A percentile compares a stretch with the other conserved stretches of the same genome.
These are phyloP conservation scores for Steinernema khuongi DNA, from an alignment of 1,140 invertebrate genomes.

Conservation along the genomic window DNA sequence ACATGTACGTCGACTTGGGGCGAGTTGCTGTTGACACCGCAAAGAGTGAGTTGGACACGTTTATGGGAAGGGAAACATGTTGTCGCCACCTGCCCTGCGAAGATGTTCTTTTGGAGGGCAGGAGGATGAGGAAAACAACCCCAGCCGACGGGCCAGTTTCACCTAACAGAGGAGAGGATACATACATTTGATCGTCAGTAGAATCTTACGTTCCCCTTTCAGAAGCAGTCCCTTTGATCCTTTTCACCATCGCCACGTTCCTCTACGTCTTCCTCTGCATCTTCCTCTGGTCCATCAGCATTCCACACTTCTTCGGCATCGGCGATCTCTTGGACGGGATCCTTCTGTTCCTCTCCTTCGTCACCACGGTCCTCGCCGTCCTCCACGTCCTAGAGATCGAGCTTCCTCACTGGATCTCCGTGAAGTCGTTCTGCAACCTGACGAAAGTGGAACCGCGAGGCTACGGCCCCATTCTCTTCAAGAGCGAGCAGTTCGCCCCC, in stretches of 20 bases:
- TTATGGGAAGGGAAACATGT: too few species aligned
- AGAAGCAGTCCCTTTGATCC: not conserved
- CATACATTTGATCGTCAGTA: too few species aligned
- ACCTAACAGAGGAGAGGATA: too few species aligned
- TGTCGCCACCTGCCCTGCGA: too few species aligned
- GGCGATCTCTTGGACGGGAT: not conserved
- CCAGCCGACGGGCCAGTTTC: too few species aligned
- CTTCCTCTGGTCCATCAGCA: not conserved
- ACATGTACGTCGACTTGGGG: not conserved
- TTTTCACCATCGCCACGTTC: not conserved
- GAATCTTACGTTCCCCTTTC: too few species aligned
- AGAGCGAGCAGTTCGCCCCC: not conserved
- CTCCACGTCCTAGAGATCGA: slow-evolving; percentile 1
- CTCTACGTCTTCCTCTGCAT: not conserved
- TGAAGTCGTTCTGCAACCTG: not conserved
- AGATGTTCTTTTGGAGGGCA: too few species aligned
- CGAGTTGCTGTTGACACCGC: not conserved
- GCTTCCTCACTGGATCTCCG: not conserved
- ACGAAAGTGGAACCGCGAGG: not conserved
- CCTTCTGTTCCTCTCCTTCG: not conserved
- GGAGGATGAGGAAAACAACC: too few species aligned
- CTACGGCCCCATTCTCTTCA: not conserved
- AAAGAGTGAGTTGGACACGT: not conserved
- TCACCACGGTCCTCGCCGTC: not conserved
- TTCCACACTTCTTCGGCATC: not conserved